Evolutionary conservation across 2,888 invertebrate species (phyloP), one percentile per base, ranked within the genome.

Genomic region (Mesoligia furuncula): DNA sequence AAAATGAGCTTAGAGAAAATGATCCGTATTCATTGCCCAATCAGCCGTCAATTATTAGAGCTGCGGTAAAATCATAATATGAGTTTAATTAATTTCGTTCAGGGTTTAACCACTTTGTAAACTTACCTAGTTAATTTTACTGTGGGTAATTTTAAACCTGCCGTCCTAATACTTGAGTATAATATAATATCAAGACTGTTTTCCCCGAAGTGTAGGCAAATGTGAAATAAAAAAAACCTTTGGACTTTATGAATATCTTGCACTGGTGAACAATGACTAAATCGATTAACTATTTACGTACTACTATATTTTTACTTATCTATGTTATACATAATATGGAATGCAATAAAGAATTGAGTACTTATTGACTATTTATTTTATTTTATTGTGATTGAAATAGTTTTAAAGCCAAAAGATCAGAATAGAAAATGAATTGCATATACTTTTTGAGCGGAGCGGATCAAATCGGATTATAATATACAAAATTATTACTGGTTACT

Each of bases 21-120:
- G 15, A 67, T 76, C 59, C 39, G 69, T 83, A 54, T 85, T 85
- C 66, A 83, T 45, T 59, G 81, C 51, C 51, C 76, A 81, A 81
- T 85, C 76, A 70, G 42, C 69, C 61, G n/a, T 17, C 61, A 72
- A 59, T 75, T 85, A 69, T 64, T 57, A 54, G n/a, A 69, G 36
- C 27, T 57, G 27, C 39, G 20, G 64, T 74, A 57, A 36, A 79
- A 81, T 59, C 45, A 59, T 81, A 48, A 48, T 66, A 69, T 27
- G 45, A 69, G 27, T 68, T 71, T 51, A 65, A 69, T 83, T 83
- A n/a, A 51, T 59, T 77, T 68, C 24, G 59, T 72, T 73, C n/a
- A 72, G 36, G 70, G 31, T 77, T 82, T 69, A 27, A 61, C 64
- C 42, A 42, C 15, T 65, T 59, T 57, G 27, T 57, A 17, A 72